These are phyloP conservation scores for Chauna torquata DNA, from an alignment of 2,113 vertebrate genomes.

Conservation along the genomic window DNA sequence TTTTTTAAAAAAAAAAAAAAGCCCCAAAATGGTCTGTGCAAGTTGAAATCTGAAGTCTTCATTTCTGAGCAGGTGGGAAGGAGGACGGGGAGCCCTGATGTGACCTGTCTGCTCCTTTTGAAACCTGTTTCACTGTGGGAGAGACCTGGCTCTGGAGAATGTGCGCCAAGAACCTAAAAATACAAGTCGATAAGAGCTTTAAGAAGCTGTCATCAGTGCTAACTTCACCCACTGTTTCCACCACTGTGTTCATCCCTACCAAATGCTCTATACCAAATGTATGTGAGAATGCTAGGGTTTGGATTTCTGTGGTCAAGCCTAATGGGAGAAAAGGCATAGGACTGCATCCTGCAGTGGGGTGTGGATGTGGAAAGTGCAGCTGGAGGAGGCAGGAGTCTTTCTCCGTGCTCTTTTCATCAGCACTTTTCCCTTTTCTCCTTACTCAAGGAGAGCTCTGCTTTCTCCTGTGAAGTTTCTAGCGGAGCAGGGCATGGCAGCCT, in stretches of 20 bases:
- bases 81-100: not conserved
- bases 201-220: not conserved
- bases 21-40: not conserved
- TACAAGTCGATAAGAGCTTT: not conserved
- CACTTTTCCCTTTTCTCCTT: not conserved
- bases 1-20: not conserved
- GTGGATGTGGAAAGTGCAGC: not conserved
- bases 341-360: not conserved
- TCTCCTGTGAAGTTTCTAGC: not conserved
- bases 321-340: not conserved
- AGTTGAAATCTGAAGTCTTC: not conserved
- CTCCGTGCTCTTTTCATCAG: not conserved
- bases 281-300: not conserved
- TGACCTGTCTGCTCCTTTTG: not conserved
- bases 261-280: not conserved
- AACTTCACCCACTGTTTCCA: not conserved
- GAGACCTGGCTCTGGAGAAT: not conserved
- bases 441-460: not conserved
- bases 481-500: not conserved
- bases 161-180: not conserved
- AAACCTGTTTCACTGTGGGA: not conserved
- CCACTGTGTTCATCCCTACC: fast-evolving
- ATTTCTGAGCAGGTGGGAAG: not conserved
- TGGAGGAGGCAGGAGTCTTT: not conserved
- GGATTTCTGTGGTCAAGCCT: not conserved